phyloP scores from a whole-genome alignment of 2,888 invertebrate genomes.

The Chelonus formosanus region DNA sequence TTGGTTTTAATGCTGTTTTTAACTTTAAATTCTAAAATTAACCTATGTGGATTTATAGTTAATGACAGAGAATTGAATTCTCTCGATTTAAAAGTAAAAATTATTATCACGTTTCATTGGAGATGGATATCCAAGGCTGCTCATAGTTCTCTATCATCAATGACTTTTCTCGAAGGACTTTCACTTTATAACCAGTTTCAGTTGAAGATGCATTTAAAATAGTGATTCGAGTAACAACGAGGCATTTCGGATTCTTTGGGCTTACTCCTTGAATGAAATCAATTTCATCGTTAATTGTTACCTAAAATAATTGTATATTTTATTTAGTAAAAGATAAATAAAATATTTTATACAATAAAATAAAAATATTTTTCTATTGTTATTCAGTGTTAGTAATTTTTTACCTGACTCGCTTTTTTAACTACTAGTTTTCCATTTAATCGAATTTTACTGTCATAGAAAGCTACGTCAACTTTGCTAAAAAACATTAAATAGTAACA shows the following conservation, averaged over 20 bases:
- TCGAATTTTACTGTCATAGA: slow-evolving; percentile 83
- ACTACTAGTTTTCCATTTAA: slow-evolving; percentile 79
- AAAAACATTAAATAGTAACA: slow-evolving; percentile 51
- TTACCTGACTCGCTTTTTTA: slow-evolving; percentile 78
- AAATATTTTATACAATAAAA: background rate
- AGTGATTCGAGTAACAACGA: slow-evolving; percentile 76
- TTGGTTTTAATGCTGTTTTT: too few species aligned
- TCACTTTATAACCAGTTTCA: slow-evolving; percentile 69
- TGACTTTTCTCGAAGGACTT: slow-evolving; percentile 74
- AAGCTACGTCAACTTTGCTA: slow-evolving; percentile 81
- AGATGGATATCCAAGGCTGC: slow-evolving; percentile 66
- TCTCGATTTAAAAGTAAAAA: background rate
- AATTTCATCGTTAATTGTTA: slow-evolving; percentile 77
- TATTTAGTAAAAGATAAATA: slow-evolving; percentile 5
- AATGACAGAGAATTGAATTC: too few species aligned
- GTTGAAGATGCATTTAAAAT: slow-evolving; percentile 69
- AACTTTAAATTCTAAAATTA: too few species aligned
- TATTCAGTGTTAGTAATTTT: slow-evolving; percentile 2
- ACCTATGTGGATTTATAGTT: too few species aligned
- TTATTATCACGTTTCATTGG: slow-evolving; percentile 20
- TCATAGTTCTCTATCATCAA: slow-evolving; percentile 79
- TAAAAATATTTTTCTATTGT: slow-evolving; percentile 21
- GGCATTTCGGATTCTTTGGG: slow-evolving; percentile 73
- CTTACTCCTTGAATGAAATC: slow-evolving; percentile 78
- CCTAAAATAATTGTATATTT: slow-evolving; percentile 63